These are phyloP conservation scores for Coturnix japonica DNA, from an alignment of 2,113 vertebrate species.

Conservation along the genomic window DNA sequence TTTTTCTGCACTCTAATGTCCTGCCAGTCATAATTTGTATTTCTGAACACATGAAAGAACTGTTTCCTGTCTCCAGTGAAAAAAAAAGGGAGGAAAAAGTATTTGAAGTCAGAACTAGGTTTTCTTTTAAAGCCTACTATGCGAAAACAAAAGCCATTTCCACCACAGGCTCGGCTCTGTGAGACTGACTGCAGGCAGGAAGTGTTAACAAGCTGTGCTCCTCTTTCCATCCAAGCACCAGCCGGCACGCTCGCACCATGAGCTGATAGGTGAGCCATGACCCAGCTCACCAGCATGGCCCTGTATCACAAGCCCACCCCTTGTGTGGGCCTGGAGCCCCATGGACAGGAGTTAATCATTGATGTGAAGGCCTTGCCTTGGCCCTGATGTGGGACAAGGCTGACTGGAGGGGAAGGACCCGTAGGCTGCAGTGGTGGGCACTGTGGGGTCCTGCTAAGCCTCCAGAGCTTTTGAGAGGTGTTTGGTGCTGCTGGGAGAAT, in stretches of 20 bases:
- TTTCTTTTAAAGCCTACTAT: background rate
- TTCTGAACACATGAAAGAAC: background rate
- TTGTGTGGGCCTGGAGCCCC: background rate
- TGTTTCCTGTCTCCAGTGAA: conserved; percentile 8
- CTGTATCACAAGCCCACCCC: background rate
- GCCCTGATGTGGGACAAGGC: background rate
- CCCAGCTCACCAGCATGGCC: background rate
- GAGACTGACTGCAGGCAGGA: background rate
- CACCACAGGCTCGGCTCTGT: background rate
- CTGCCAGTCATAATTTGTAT: conserved; percentile 51
- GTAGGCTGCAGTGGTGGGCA: background rate
- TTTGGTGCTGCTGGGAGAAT: background rate
- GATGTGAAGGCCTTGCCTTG: background rate
- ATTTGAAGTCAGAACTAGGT: background rate
- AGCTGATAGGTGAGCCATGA: background rate
- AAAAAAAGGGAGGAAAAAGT: background rate
- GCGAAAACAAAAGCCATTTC: conserved; percentile 3
- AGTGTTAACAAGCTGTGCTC: background rate
- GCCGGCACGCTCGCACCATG: background rate
- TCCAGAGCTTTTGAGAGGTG: background rate
- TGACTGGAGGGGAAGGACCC: background rate
- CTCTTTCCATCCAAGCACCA: background rate
- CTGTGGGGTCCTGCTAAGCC: background rate
- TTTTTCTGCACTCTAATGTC: conserved; percentile 17
- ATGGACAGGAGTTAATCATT: background rate